Evolutionary conservation across 2,113 vertebrate genomes (phyloP).

Genomic region (Nestor notabilis): DNA sequence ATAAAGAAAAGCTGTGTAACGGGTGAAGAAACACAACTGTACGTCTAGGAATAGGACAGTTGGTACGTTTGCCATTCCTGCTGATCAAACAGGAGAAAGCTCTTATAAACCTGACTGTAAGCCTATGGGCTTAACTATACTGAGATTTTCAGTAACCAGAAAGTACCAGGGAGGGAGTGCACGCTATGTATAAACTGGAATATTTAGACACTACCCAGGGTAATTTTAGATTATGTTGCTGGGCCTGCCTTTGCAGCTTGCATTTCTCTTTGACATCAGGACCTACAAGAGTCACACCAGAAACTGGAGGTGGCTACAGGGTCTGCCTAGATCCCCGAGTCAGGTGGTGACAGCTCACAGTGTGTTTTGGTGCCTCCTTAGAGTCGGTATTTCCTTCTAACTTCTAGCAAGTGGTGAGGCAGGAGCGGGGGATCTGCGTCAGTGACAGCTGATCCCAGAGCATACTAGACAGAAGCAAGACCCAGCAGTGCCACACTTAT

Average conservation of each 20-base stretch:
- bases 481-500: background rate
- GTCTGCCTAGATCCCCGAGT: background rate
- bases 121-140: background rate
- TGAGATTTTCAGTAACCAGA: background rate
- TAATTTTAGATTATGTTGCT: background rate
- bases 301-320: background rate
- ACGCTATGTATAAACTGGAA: background rate
- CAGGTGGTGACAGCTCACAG: background rate
- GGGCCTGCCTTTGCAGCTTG: background rate
- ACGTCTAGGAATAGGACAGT: background rate
- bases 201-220: background rate
- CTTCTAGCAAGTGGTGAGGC: background rate
- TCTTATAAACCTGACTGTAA: background rate
- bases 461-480: conserved; percentile 1
- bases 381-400: background rate
- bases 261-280: background rate
- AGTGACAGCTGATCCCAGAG: background rate
- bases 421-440: background rate
- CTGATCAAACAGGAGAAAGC: background rate
- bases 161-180: background rate
- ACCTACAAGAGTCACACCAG: background rate
- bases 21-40: conserved; percentile 1
- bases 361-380: background rate
- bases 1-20: background rate
- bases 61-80: conserved; percentile 7